Percentiles rank a stretch among this genome's conserved stretches.
Evolutionary conservation across 2,888 invertebrate genomes (phyloP).

Genomic region (Lomographa bimaculata): DNA sequence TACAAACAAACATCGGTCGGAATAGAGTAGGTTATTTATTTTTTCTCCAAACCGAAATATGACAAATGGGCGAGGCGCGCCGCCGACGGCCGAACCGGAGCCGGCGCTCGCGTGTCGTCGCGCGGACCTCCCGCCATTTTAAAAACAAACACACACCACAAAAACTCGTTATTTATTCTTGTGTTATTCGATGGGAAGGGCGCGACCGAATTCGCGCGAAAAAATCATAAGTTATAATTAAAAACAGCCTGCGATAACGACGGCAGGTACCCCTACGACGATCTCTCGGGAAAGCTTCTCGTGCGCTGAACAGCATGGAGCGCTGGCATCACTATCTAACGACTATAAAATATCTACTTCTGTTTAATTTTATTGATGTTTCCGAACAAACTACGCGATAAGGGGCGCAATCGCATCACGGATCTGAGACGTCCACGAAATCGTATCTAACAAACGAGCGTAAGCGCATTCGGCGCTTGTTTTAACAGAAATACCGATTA

Average conservation of each 20-base stretch:
- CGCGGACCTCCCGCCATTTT: constrained; percentile 83
- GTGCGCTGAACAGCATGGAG: constrained; percentile 9
- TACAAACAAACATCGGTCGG: constrained; percentile 76
- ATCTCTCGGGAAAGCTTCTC: constrained; percentile 1
- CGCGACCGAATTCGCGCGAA: constrained; percentile 78
- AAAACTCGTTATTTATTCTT: constrained; percentile 82
- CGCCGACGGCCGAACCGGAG: constrained; percentile 32
- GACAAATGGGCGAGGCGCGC: constrained; percentile 78
- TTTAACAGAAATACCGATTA: constrained; percentile 82
- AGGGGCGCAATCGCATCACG: constrained; percentile 57
- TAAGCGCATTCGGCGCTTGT: constrained; percentile 72
- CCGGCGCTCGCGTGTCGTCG: constrained; percentile 78
- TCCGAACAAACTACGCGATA: constrained; percentile 55
- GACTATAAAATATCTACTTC: constrained; percentile 22
- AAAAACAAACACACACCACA: constrained; percentile 81
- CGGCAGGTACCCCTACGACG: constrained; percentile 10
- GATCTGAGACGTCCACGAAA: constrained; percentile 55
- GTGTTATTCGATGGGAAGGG: constrained; percentile 77
- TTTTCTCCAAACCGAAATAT: constrained; percentile 79
- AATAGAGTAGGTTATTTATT: constrained; percentile 78
- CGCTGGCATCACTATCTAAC: constrained; percentile 2
- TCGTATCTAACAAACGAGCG: constrained; percentile 60
- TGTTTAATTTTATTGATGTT: constrained; percentile 41
- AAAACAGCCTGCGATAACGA: constrained; percentile 60
- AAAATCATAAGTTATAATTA: constrained; percentile 82